Evolutionary conservation across 2,888 invertebrate species (phyloP).

Genomic region (Pantelozetes paolii): DNA sequence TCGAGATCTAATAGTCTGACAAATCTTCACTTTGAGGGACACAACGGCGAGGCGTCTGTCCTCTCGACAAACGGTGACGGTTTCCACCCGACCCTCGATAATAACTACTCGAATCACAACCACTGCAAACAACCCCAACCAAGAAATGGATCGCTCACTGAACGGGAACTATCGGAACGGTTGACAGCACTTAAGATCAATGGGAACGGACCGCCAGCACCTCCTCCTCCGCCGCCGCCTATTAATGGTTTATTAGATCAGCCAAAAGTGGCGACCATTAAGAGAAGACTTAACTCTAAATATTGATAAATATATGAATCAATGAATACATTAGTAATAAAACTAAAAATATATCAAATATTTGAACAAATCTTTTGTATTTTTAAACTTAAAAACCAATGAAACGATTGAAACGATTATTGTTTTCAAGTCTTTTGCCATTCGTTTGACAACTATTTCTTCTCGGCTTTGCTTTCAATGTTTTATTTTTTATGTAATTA

Average conservation of each 20-base stretch:
- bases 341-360: too few species aligned
- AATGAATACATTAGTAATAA: not conserved
- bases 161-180: conserved; percentile 21
- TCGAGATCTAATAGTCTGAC: conserved; percentile 87
- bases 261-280: conserved; percentile 38
- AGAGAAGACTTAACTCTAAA: conserved; percentile 21
- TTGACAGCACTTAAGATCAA: conserved; percentile 19
- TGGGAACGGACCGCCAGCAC: conserved; percentile 24
- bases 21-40: conserved; percentile 70
- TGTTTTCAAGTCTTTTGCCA: too few species aligned
- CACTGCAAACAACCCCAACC: not conserved
- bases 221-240: conserved; percentile 37
- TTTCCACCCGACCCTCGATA: conserved; percentile 18
- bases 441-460: too few species aligned
- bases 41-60: conserved; percentile 12
- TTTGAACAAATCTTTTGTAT: too few species aligned
- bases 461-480: too few species aligned
- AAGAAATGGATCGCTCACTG: conserved; percentile 4
- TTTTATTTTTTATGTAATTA: too few species aligned
- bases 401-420: too few species aligned
- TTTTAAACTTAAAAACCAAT: too few species aligned
- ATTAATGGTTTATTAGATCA: conserved; percentile 33
- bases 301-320: not conserved
- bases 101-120: conserved; percentile 10
- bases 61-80: conserved; percentile 17